Evolutionary conservation across 2,797 vertebrate species (phyloP).

Genomic region (Champsocephalus esox): DNA sequence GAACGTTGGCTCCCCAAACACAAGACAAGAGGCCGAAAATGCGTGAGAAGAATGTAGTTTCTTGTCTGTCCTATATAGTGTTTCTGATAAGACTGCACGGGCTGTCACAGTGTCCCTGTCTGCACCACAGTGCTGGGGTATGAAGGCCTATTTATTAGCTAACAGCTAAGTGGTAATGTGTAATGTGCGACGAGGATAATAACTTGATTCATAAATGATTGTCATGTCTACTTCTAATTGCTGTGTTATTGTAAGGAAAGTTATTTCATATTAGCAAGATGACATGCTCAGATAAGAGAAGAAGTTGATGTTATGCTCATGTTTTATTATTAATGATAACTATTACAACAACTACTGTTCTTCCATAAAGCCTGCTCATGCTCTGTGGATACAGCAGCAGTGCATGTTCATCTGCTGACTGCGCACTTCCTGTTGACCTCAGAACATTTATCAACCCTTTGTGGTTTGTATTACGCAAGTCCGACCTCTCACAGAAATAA

Average conservation of each 20-base stretch:
- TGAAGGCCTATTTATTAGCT: conserved; percentile 65
- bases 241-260: neutral
- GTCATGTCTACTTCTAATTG: neutral
- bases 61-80: conserved; percentile 26
- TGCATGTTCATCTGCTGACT: neutral
- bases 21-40: conserved; percentile 19
- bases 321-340: neutral
- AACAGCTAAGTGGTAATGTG: conserved; percentile 49
- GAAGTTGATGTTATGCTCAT: neutral
- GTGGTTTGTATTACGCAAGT: neutral
- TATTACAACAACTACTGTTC: neutral
- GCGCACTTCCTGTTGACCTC: conserved; percentile 25
- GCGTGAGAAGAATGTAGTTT: neutral
- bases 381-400: conserved; percentile 20
- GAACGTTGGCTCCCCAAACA: conserved; percentile 1
- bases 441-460: conserved; percentile 1
- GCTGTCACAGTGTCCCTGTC: conserved; percentile 22
- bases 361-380: neutral
- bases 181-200: conserved; percentile 10
- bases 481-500: neutral
- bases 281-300: neutral
- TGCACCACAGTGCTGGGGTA: conserved; percentile 41
- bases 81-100: conserved; percentile 45
- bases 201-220: neutral
- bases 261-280: conserved; percentile 1